phyloP scores from a whole-genome alignment of 2,113 vertebrate species.

The Trichomycterus rosablanca region DNA sequence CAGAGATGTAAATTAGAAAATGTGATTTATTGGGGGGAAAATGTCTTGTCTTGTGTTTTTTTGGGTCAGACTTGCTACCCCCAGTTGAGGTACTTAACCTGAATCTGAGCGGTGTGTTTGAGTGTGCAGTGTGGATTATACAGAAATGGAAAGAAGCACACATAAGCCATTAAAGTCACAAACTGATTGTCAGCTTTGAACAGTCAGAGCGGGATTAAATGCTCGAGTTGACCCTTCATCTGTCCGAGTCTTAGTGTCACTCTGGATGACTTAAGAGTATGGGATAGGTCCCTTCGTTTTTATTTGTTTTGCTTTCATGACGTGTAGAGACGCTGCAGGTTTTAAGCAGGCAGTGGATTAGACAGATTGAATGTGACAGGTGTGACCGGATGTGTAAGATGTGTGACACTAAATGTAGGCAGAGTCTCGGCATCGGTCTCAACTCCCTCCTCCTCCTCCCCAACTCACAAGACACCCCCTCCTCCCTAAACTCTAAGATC shows the following conservation, averaged over 20 bases:
- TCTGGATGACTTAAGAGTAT: slow-evolving; percentile 47
- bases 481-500: slow-evolving; percentile 24
- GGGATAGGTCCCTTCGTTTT: slow-evolving; percentile 48
- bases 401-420: slow-evolving; percentile 58
- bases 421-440: slow-evolving; percentile 39
- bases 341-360: slow-evolving; percentile 75
- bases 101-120: neutral
- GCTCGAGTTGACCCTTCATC: slow-evolving; percentile 48
- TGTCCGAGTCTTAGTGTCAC: slow-evolving; percentile 58
- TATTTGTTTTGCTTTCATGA: slow-evolving; percentile 64
- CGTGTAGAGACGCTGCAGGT: slow-evolving; percentile 64
- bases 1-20: too few relatives aligned
- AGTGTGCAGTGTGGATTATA: neutral
- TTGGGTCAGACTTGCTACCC: neutral
- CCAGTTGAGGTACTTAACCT: neutral
- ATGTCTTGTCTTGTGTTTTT: neutral
- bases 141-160: neutral
- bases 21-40: neutral
- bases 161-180: neutral
- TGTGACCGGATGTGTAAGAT: slow-evolving; percentile 75
- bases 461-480: slow-evolving; percentile 3
- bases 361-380: slow-evolving; percentile 79
- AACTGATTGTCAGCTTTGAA: neutral
- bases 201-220: slow-evolving; percentile 2
- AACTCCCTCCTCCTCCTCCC: slow-evolving; percentile 23